Evolutionary conservation across 1,140 invertebrate genomes (phyloP).

Genomic region (Phymastichus coffea): DNA sequence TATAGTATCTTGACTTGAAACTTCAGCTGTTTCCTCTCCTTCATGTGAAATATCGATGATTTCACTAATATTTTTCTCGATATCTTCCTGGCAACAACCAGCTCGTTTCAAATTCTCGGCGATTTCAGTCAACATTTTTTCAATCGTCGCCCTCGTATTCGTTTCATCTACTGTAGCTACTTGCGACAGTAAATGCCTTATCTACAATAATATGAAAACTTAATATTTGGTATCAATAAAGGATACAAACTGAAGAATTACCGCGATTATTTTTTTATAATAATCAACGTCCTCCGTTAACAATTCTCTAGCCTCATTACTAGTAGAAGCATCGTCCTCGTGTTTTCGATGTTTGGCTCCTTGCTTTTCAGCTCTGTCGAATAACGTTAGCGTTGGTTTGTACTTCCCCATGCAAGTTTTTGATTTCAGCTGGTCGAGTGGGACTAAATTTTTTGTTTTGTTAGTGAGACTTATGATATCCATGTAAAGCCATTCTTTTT

Average conservation of each 20-base stretch:
- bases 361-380: background rate
- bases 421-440: background rate
- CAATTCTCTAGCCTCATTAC: background rate
- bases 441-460: conserved; percentile 1
- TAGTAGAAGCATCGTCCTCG: background rate
- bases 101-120: background rate
- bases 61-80: conserved; percentile 24
- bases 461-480: conserved; percentile 41
- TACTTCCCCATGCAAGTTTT: background rate
- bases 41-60: background rate
- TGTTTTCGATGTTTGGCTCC: no score
- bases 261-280: conserved; percentile 10
- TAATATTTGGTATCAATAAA: no score
- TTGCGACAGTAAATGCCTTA: conserved; percentile 6
- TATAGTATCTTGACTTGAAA: background rate
- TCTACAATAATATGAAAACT: background rate
- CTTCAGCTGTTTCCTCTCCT: background rate
- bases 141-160: background rate
- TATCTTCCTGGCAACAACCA: background rate
- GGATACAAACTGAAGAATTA: no score
- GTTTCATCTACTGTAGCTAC: background rate
- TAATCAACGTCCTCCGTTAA: background rate
- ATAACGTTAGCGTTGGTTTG: background rate
- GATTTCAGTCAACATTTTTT: conserved; percentile 13
- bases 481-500: conserved; percentile 37